phyloP scores from a whole-genome alignment of 2,888 invertebrate species.

The Yponomeuta cagnagella region DNA sequence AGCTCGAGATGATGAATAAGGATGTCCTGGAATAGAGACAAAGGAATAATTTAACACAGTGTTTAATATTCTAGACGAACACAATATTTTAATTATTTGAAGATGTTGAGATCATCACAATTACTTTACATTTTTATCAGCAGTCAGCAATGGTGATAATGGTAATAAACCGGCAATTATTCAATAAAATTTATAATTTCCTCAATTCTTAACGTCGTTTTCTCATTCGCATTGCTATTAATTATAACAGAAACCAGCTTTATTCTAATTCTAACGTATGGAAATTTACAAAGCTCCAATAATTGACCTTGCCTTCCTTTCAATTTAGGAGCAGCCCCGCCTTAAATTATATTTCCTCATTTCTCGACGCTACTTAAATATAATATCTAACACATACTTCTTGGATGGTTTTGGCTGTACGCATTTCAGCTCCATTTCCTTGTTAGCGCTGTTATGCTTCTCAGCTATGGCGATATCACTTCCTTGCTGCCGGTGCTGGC shows the following conservation, averaged over 20 bases:
- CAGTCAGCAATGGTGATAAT: background rate
- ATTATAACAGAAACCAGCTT: no score
- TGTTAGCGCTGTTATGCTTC: slow-evolving; percentile 88
- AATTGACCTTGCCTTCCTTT: background rate
- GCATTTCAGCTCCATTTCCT: slow-evolving; percentile 91
- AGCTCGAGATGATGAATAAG: slow-evolving; percentile 95
- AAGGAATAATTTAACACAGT: slow-evolving; percentile 16
- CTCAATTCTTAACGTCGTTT: no score
- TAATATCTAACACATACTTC: slow-evolving; percentile 76
- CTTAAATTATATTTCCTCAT: background rate
- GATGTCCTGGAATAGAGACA: slow-evolving; percentile 85
- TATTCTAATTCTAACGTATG: no score
- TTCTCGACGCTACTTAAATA: background rate
- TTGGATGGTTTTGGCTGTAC: slow-evolving; percentile 89
- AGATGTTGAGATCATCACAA: background rate
- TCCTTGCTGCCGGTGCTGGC: slow-evolving; percentile 81
- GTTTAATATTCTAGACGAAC: background rate
- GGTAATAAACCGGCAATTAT: background rate
- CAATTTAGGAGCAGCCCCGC: slow-evolving; percentile 3
- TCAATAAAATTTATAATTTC: background rate
- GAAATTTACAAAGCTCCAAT: background rate
- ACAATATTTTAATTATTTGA: background rate
- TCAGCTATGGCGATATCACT: slow-evolving; percentile 85
- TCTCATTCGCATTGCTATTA: no score
- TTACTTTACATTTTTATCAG: background rate